Evolutionary conservation across 2,797 vertebrate species (phyloP).

Genomic region (Eutrigla gurnardus): DNA sequence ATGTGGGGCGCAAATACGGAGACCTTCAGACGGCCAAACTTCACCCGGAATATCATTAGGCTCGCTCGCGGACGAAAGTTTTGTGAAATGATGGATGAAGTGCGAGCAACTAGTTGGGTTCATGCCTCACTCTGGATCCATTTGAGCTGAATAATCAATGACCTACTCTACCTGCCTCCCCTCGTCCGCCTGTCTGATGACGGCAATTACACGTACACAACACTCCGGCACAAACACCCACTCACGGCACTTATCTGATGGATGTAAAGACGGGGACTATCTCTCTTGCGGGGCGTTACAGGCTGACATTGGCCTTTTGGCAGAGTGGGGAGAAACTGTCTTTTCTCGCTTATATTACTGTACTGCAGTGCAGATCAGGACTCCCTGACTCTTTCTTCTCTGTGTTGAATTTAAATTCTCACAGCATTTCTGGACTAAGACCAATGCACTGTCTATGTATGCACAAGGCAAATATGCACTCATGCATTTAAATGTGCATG

Average conservation of each 20-base stretch:
- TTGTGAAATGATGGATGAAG: slow-evolving; percentile 44
- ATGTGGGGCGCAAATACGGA: not conserved
- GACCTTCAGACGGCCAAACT: slow-evolving; percentile 7
- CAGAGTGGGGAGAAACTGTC: not conserved
- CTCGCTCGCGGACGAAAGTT: slow-evolving; percentile 38
- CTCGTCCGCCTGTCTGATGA: slow-evolving; percentile 44
- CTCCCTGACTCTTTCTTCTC: slow-evolving; percentile 44
- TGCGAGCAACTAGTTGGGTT: slow-evolving; percentile 31
- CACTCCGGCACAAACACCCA: not conserved
- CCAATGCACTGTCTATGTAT: not conserved
- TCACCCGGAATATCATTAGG: slow-evolving; percentile 34
- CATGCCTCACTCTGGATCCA: slow-evolving; percentile 16
- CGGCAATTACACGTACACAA: slow-evolving; percentile 48
- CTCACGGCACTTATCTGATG: slow-evolving; percentile 15
- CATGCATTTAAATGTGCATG: not conserved
- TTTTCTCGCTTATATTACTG: slow-evolving; percentile 28
- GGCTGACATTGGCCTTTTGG: slow-evolving; percentile 25
- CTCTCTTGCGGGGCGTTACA: slow-evolving; percentile 6
- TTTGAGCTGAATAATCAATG: slow-evolving; percentile 56
- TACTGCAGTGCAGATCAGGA: slow-evolving; percentile 32
- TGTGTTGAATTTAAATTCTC: slow-evolving; percentile 64
- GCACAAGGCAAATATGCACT: not conserved
- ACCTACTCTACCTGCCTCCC: slow-evolving; percentile 19
- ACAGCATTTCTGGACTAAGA: slow-evolving; percentile 44
- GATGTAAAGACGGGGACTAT: slow-evolving; percentile 32